These are phyloP conservation scores for Agrypnus murinus DNA, from an alignment of 2,888 invertebrate genomes.

Conservation along the genomic window DNA sequence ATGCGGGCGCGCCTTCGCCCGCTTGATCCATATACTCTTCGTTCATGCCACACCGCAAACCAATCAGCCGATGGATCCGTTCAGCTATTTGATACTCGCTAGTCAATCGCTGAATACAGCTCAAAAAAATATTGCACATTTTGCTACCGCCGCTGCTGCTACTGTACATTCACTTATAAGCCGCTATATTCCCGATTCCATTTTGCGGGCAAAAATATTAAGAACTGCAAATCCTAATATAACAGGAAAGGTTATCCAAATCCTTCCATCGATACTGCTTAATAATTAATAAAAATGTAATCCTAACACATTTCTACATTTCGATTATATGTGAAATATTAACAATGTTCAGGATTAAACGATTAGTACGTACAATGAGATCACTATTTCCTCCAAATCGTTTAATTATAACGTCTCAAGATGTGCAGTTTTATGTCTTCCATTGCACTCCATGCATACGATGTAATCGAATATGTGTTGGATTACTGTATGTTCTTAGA, in stretches of 20 bases:
- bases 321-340: no score
- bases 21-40: slow-evolving; percentile 51
- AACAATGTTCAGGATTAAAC: no score
- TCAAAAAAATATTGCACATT: slow-evolving; percentile 57
- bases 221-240: slow-evolving; percentile 33
- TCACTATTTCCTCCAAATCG: no score
- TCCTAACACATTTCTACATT: no score
- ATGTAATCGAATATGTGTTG: no score
- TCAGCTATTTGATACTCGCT: slow-evolving; percentile 55
- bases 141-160: no score
- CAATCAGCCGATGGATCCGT: slow-evolving; percentile 63
- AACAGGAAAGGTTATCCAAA: slow-evolving; percentile 38
- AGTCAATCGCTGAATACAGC: slow-evolving; percentile 49
- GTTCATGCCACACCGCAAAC: slow-evolving; percentile 49
- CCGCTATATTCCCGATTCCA: slow-evolving; percentile 49
- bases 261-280: slow-evolving; percentile 5
- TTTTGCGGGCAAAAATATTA: slow-evolving; percentile 42
- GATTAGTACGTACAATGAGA: no score
- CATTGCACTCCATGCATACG: no score
- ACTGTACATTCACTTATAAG: slow-evolving; percentile 46
- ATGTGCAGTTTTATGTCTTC: no score
- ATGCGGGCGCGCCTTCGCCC: slow-evolving; percentile 61
- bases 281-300: background rate
- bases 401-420: no score
- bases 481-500: no score